Percentiles rank a stretch among this genome's conserved stretches.
phyloP scores from a whole-genome alignment of 1,140 invertebrate genomes.

The Zaprionus capensis region DNA sequence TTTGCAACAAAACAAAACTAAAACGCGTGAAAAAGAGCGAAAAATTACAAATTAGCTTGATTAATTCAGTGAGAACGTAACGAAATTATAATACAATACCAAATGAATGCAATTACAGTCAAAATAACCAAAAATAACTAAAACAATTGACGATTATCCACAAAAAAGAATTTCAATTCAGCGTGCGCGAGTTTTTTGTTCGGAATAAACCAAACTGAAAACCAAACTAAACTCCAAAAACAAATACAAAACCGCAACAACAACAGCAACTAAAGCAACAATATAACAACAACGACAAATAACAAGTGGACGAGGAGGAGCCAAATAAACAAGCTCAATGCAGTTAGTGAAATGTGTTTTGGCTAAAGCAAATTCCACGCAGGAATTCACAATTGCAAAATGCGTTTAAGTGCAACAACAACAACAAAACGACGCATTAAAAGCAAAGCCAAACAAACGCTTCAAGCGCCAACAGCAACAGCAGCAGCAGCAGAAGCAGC shows the following conservation, averaged over 20 bases:
- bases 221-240: slow-evolving; percentile 12
- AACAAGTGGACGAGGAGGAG: slow-evolving; percentile 10
- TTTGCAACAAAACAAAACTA: slow-evolving; percentile 12
- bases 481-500: slow-evolving; percentile 7
- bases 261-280: background rate
- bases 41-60: slow-evolving; percentile 6
- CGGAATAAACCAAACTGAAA: no score
- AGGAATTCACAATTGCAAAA: slow-evolving; percentile 69
- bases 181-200: background rate
- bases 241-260: background rate
- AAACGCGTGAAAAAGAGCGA: background rate
- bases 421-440: slow-evolving; percentile 42
- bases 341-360: slow-evolving; percentile 76
- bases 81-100: background rate
- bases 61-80: background rate
- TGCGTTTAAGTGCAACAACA: slow-evolving; percentile 78
- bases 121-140: slow-evolving; percentile 5
- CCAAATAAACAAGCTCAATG: slow-evolving; percentile 63
- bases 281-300: slow-evolving; percentile 20
- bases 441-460: slow-evolving; percentile 38
- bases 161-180: slow-evolving; percentile 6
- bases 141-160: slow-evolving; percentile 28
- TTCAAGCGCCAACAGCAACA: slow-evolving; percentile 17
- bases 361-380: slow-evolving; percentile 67
- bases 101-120: slow-evolving; percentile 28